A percentile compares a stretch with the other conserved stretches of the same genome.
Conservation (phyloP, 2,113 vertebrate species). For the Triplophysa dalaica region DNA sequence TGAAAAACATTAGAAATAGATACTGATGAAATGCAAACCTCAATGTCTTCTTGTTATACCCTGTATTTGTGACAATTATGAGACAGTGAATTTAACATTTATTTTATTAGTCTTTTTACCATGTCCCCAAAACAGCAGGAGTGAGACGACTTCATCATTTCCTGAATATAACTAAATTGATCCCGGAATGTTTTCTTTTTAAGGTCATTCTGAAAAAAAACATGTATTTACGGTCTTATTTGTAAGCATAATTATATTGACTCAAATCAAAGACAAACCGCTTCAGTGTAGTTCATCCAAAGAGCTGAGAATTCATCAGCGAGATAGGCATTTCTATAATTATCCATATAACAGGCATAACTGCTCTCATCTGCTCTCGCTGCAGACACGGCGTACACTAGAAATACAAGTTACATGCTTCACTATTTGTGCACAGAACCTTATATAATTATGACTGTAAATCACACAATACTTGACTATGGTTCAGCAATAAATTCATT, state of each 20-base stretch:
- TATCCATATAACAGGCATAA: not conserved
- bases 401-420: not conserved
- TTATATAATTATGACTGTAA: not conserved
- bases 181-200: not conserved
- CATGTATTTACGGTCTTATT: not conserved
- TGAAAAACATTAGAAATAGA: too few species aligned
- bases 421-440: too few species aligned
- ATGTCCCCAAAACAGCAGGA: not conserved
- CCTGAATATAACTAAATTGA: not conserved
- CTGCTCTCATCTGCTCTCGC: not conserved
- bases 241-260: not conserved
- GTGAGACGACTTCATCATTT: not conserved
- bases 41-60: too few species aligned
- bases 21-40: too few species aligned
- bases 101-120: not conserved
- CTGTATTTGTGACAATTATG: too few species aligned
- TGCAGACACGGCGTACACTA: slow-evolving; percentile 33
- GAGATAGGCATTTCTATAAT: not conserved
- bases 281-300: not conserved
- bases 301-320: slow-evolving; percentile 24
- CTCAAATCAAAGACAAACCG: not conserved
- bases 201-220: slow-evolving; percentile 12
- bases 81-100: too few species aligned
- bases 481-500: not conserved
- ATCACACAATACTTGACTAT: too few species aligned